These are phyloP conservation scores for Hypotaenidia okinawae DNA, from an alignment of 2,797 vertebrate genomes.

Conservation along the genomic window DNA sequence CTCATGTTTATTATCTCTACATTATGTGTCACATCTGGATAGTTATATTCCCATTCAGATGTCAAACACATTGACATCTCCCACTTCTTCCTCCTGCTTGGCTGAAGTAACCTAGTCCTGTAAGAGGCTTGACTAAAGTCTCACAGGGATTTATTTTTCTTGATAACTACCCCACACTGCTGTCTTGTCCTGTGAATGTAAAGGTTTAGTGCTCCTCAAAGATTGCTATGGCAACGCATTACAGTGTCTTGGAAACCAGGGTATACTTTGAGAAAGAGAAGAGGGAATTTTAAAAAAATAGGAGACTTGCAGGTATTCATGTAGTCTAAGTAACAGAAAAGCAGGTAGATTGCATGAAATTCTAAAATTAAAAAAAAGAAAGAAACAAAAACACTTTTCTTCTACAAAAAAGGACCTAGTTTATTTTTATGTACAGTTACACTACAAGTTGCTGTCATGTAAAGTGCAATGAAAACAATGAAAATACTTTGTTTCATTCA, in stretches of 20 bases:
- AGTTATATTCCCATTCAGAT: neutral
- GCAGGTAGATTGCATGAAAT: neutral
- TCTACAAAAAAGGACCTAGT: neutral
- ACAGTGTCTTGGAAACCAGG: neutral
- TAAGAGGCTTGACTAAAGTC: neutral
- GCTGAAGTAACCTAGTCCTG: neutral
- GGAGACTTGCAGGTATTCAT: neutral
- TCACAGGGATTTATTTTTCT: neutral
- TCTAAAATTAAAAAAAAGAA: neutral
- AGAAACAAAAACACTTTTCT: neutral
- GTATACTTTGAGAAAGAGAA: neutral
- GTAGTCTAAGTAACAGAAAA: neutral
- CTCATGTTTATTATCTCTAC: neutral
- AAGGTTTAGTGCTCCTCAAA: neutral
- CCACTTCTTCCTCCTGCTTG: neutral
- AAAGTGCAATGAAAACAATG: neutral
- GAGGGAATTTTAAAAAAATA: neutral
- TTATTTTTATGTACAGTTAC: neutral
- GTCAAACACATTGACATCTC: neutral
- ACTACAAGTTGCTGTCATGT: neutral
- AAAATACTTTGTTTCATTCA: neutral
- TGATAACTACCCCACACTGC: neutral
- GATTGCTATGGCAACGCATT: constrained; percentile 18
- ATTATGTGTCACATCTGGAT: neutral
- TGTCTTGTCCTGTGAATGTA: neutral